Conservation (phyloP, 2,888 invertebrate genomes). For the Baronia brevicornis region DNA sequence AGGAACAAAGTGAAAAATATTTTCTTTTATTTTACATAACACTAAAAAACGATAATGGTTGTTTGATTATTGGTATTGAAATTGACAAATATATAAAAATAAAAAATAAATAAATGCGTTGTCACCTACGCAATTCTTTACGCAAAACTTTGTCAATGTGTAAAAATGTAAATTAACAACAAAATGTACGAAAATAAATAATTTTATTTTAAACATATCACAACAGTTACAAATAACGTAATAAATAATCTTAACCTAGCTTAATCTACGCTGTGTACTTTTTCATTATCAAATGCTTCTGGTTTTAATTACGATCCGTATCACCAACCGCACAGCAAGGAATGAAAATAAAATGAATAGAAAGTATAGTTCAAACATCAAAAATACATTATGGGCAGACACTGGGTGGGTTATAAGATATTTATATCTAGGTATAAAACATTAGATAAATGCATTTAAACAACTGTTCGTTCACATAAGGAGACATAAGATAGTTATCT, state of each 20-base stretch:
- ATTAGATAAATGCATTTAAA: not conserved
- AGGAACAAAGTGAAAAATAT: no score
- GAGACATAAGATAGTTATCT: no score
- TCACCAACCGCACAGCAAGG: constrained; percentile 14
- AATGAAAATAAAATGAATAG: constrained; percentile 6
- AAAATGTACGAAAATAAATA: constrained; percentile 39
- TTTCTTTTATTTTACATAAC: no score
- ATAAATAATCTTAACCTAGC: constrained; percentile 49
- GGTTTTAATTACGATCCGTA: constrained; percentile 33
- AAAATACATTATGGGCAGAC: not conserved
- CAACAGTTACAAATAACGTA: constrained; percentile 51
- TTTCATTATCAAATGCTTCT: constrained; percentile 74
- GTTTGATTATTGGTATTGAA: no score
- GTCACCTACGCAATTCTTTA: no score
- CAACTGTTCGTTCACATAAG: not conserved
- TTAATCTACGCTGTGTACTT: constrained; percentile 70
- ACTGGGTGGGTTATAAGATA: constrained; percentile 9
- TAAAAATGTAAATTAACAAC: constrained; percentile 19
- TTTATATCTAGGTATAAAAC: no score
- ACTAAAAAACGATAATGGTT: no score
- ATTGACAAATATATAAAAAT: no score
- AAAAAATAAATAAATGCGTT: no score
- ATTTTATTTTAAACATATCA: constrained; percentile 60
- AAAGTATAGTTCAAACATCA: constrained; percentile 2
- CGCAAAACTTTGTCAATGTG: no score